A percentile compares a stretch with the other conserved stretches of the same genome.
Evolutionary conservation across 2,888 invertebrate species (phyloP).

Genomic region (Volucella inanis): DNA sequence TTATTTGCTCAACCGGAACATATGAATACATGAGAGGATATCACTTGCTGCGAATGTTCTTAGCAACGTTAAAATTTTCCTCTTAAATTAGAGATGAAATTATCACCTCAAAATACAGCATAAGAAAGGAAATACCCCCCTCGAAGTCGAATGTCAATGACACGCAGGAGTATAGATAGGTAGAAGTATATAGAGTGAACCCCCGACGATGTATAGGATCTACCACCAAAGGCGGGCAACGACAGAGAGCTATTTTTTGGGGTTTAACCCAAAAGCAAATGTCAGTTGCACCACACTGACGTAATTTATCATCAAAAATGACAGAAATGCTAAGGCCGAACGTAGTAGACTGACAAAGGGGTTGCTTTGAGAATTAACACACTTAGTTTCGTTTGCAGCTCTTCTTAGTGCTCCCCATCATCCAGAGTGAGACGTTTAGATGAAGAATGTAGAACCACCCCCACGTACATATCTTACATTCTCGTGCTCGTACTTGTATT

Average conservation of each 20-base stretch:
- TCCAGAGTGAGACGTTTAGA: conserved; percentile 19
- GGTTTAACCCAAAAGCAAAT: conserved; percentile 45
- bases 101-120: conserved; percentile 50
- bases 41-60: conserved; percentile 40
- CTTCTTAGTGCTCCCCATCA: conserved; percentile 24
- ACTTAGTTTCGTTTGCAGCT: conserved; percentile 39
- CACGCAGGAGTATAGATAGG: conserved; percentile 57
- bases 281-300: conserved; percentile 69
- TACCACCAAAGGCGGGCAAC: conserved; percentile 5
- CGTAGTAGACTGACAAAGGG: conserved; percentile 54
- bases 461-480: conserved; percentile 33
- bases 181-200: not conserved
- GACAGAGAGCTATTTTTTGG: conserved; percentile 3
- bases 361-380: conserved; percentile 64
- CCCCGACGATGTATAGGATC: not conserved
- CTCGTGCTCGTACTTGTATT: conserved; percentile 3
- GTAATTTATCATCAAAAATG: conserved; percentile 72
- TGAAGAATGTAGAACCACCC: conserved; percentile 31
- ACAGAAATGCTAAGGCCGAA: conserved; percentile 56
- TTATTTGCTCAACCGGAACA: conserved; percentile 64
- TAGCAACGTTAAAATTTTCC: conserved; percentile 56
- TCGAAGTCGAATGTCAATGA: conserved; percentile 65
- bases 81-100: conserved; percentile 70
- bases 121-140: conserved; percentile 45
- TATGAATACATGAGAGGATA: conserved; percentile 66